Evolutionary conservation across 1,140 invertebrate species (phyloP).

Genomic region (Drosophila nigrodunni): DNA sequence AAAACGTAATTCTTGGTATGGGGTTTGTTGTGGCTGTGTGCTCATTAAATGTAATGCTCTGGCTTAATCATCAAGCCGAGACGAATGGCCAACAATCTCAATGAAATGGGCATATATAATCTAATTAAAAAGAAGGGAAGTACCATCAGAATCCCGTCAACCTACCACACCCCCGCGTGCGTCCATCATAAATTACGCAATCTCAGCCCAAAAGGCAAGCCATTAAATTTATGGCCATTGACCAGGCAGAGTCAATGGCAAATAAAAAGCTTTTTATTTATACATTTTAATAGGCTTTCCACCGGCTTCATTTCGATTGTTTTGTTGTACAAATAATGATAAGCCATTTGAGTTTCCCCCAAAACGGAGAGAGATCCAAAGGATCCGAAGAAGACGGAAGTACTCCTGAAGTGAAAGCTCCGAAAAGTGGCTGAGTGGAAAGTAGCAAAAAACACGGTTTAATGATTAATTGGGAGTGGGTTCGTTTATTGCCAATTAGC

Average conservation of each 20-base stretch:
- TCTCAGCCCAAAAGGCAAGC: constrained; percentile 65
- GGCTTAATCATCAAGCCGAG: constrained; percentile 25
- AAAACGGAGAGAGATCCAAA: background rate
- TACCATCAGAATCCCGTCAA: background rate
- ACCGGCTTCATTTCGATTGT: constrained; percentile 38
- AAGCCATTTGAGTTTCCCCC: constrained; percentile 52
- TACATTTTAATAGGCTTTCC: constrained; percentile 66
- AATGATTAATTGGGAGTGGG: constrained; percentile 17
- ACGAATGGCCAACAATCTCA: constrained; percentile 24
- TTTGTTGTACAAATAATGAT: constrained; percentile 72
- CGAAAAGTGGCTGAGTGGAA: background rate
- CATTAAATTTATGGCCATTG: constrained; percentile 76
- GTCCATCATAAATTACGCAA: constrained; percentile 69
- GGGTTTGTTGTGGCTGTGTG: constrained; percentile 17
- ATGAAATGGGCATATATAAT: constrained; percentile 61
- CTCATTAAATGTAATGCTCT: constrained; percentile 60
- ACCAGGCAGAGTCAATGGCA: constrained; percentile 41
- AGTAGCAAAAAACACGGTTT: constrained; percentile 3
- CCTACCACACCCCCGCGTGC: background rate
- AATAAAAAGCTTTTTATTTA: constrained; percentile 77
- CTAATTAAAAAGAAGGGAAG: constrained; percentile 57
- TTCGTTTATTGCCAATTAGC: constrained; percentile 61
- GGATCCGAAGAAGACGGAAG: constrained; percentile 22
- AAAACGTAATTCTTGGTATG: background rate
- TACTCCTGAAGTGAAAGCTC: too few relatives aligned